Conservation (phyloP, 2,888 invertebrate species). For the Hirtodrosophila alboralis region DNA sequence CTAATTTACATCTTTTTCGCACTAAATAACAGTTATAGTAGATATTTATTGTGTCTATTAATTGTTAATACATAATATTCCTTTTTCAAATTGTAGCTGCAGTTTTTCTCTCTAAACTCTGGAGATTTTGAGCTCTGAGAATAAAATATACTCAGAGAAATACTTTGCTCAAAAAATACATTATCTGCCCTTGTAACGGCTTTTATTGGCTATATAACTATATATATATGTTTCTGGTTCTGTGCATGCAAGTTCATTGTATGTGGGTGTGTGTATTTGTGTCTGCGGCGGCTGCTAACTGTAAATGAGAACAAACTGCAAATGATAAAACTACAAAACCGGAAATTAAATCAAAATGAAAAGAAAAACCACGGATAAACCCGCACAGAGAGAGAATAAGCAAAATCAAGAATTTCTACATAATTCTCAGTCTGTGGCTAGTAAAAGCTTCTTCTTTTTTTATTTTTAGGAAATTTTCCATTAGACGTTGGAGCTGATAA, state of each 20-base stretch:
- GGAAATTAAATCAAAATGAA: slow-evolving; percentile 7
- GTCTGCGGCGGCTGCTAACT: slow-evolving; percentile 38
- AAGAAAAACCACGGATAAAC: slow-evolving; percentile 6
- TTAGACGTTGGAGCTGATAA: slow-evolving; percentile 8
- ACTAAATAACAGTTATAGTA: slow-evolving; percentile 69
- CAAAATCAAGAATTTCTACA: slow-evolving; percentile 6
- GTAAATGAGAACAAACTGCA: slow-evolving; percentile 43
- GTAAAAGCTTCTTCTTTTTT: slow-evolving; percentile 15
- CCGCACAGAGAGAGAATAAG: slow-evolving; percentile 22
- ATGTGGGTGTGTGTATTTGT: slow-evolving; percentile 28
- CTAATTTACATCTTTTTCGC: slow-evolving; percentile 53
- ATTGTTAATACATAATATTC: slow-evolving; percentile 15
- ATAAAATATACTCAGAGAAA: slow-evolving; percentile 46
- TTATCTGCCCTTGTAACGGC: slow-evolving; percentile 27
- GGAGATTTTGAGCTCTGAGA: slow-evolving; percentile 35
- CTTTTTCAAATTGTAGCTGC: slow-evolving; percentile 20
- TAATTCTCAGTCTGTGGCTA: not conserved
- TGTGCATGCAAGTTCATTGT: slow-evolving; percentile 51
- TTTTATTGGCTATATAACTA: slow-evolving; percentile 32
- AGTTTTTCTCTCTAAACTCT: slow-evolving; percentile 8
- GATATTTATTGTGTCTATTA: slow-evolving; percentile 26
- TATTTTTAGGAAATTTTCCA: slow-evolving; percentile 24
- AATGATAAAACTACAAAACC: slow-evolving; percentile 34
- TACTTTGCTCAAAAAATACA: slow-evolving; percentile 74
- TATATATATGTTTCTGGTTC: slow-evolving; percentile 21